Evolutionary conservation across 2,797 vertebrate genomes (phyloP).

Genomic region (Zenarchopterus dispar): DNA sequence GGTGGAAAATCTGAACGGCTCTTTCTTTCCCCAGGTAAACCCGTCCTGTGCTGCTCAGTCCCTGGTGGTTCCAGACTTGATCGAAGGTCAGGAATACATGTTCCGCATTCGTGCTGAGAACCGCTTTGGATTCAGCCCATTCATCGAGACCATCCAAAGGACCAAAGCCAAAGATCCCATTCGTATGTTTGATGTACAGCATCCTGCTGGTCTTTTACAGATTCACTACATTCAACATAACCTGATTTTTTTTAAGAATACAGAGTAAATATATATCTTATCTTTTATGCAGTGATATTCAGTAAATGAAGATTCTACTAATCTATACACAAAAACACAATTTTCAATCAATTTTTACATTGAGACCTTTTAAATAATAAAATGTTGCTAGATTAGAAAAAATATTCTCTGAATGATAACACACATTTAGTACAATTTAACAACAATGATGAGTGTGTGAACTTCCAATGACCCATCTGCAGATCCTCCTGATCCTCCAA

Average conservation of each 20-base stretch:
- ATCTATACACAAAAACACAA: no score
- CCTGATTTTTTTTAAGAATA: no score
- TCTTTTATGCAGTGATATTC: no score
- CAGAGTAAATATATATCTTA: no score
- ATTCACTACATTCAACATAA: no score
- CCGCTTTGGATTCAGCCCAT: constrained; percentile 90
- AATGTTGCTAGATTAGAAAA: no score
- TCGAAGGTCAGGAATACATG: constrained; percentile 91
- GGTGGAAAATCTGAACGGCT: background rate
- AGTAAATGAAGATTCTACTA: no score
- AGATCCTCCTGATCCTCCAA: constrained; percentile 98
- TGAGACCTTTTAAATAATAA: no score
- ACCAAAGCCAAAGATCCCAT: constrained; percentile 93
- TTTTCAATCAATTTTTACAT: no score
- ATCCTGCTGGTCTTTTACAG: no score
- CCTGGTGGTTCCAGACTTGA: constrained; percentile 91
- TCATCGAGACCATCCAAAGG: constrained; percentile 83
- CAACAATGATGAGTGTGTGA: background rate
- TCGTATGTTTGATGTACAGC: constrained; percentile 72
- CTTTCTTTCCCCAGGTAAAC: constrained; percentile 80
- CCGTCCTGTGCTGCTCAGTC: constrained; percentile 89
- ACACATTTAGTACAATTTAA: no score
- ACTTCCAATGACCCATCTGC: constrained; percentile 14
- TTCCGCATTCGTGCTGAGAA: constrained; percentile 97
- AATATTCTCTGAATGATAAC: no score